Conservation (phyloP, 2,888 invertebrate genomes). For the Callimorpha dominula region DNA sequence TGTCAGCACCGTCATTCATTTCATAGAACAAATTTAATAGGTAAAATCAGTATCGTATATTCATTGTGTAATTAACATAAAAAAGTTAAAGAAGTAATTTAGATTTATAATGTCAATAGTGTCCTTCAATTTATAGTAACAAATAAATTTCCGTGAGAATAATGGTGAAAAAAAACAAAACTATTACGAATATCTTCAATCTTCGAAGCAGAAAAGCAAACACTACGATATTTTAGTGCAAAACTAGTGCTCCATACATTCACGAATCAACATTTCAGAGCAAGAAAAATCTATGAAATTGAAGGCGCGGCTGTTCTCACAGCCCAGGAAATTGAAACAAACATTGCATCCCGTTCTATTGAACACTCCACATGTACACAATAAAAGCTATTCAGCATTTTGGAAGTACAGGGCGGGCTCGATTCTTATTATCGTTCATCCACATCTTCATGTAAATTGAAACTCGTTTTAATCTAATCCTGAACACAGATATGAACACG, state of each 20-base stretch:
- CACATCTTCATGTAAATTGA: slow-evolving; percentile 37
- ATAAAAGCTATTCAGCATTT: slow-evolving; percentile 50
- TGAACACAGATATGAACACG: slow-evolving; percentile 18
- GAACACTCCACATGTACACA: slow-evolving; percentile 59
- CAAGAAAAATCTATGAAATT: slow-evolving; percentile 60
- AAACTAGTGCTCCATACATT: slow-evolving; percentile 26
- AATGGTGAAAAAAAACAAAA: neutral
- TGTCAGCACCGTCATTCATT: too few relatives aligned
- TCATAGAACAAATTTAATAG: too few relatives aligned
- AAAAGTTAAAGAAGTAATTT: too few relatives aligned
- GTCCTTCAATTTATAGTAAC: neutral
- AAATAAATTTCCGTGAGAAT: neutral
- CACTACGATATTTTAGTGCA: slow-evolving; percentile 12
- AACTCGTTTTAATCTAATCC: slow-evolving; percentile 24
- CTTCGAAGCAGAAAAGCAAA: neutral
- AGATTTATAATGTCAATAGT: too few relatives aligned
- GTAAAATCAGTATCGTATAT: too few relatives aligned
- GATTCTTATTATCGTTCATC: slow-evolving; percentile 37
- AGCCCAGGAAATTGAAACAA: slow-evolving; percentile 82
- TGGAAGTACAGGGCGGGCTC: slow-evolving; percentile 29
- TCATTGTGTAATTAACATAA: too few relatives aligned
- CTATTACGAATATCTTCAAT: neutral
- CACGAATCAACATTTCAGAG: slow-evolving; percentile 49
- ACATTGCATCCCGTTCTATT: slow-evolving; percentile 76
- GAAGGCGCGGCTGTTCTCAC: slow-evolving; percentile 64